A percentile compares a stretch with the other conserved stretches of the same genome.
Conservation (phyloP, 1,140 invertebrate species). For the Bilobella aurantiaca region DNA sequence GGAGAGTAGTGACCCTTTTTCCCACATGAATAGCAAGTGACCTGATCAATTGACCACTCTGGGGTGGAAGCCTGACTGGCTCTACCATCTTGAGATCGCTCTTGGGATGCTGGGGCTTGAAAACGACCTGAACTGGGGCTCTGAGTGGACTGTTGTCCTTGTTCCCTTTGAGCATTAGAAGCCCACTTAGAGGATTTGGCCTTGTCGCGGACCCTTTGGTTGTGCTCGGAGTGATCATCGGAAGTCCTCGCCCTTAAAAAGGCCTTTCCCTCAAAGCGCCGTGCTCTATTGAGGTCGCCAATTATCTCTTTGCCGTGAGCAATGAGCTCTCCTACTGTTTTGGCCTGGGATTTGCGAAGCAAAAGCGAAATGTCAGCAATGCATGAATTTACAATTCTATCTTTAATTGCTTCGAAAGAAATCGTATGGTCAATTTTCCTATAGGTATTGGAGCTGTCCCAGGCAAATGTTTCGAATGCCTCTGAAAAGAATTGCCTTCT, state of each 20-base stretch:
- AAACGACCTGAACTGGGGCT: neutral
- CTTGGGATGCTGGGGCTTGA: neutral
- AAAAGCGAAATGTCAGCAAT: neutral
- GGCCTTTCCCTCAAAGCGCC: neutral
- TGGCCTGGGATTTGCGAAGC: neutral
- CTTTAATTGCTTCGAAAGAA: neutral
- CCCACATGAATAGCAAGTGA: neutral
- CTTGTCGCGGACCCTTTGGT: neutral
- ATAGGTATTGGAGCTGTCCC: neutral
- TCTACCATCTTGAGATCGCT: neutral
- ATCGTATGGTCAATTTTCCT: neutral
- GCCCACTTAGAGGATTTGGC: neutral
- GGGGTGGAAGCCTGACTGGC: neutral
- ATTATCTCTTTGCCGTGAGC: neutral
- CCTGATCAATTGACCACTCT: neutral
- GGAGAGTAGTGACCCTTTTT: neutral
- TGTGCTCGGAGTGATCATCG: neutral
- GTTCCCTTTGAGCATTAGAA: neutral
- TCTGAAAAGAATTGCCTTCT: neutral
- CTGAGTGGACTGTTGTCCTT: neutral
- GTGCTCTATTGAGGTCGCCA: neutral
- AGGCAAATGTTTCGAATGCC: slow-evolving; percentile 9
- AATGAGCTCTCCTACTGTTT: neutral
- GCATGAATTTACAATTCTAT: slow-evolving; percentile 6
- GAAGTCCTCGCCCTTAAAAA: neutral